These are phyloP conservation scores for Musca vetustissima DNA, from an alignment of 1,140 invertebrate species.

Conservation along the genomic window DNA sequence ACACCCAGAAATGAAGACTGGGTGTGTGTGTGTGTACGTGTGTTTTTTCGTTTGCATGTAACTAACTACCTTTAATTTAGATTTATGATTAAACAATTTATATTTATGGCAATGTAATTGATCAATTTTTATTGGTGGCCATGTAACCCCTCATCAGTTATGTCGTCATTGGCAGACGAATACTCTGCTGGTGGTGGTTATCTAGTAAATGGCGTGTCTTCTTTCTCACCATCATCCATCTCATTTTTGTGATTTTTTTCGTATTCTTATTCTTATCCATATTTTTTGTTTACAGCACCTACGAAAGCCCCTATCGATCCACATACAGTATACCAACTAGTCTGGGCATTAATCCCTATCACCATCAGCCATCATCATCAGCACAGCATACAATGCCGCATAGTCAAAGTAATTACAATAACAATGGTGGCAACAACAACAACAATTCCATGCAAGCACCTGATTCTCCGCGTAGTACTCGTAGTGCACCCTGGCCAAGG, in stretches of 20 bases:
- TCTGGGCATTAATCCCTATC: constrained; percentile 49
- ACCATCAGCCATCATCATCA: constrained; percentile 32
- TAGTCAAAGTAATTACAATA: constrained; percentile 48
- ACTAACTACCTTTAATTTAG: constrained; percentile 35
- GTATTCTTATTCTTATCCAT: not conserved
- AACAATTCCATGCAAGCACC: constrained; percentile 45
- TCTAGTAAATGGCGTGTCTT: not conserved
- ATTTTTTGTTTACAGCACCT: constrained; percentile 42
- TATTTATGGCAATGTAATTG: constrained; percentile 55
- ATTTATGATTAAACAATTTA: constrained; percentile 54
- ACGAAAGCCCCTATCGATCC: constrained; percentile 58
- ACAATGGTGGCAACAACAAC: constrained; percentile 27
- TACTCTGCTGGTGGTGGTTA: not conserved
- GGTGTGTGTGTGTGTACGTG: too few relatives aligned
- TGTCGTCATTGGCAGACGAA: not conserved
- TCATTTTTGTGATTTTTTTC: not conserved
- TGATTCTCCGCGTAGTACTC: constrained; percentile 76
- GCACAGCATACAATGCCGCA: constrained; percentile 25
- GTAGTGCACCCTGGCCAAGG: constrained; percentile 80
- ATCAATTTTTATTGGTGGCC: constrained; percentile 22
- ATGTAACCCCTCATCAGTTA: not conserved
- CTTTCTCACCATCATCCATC: not conserved
- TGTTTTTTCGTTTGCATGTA: too few relatives aligned
- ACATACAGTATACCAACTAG: constrained; percentile 58
- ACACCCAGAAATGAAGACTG: too few relatives aligned